Conservation (phyloP, 2,888 invertebrate genomes). For the Catocala fraxini region DNA sequence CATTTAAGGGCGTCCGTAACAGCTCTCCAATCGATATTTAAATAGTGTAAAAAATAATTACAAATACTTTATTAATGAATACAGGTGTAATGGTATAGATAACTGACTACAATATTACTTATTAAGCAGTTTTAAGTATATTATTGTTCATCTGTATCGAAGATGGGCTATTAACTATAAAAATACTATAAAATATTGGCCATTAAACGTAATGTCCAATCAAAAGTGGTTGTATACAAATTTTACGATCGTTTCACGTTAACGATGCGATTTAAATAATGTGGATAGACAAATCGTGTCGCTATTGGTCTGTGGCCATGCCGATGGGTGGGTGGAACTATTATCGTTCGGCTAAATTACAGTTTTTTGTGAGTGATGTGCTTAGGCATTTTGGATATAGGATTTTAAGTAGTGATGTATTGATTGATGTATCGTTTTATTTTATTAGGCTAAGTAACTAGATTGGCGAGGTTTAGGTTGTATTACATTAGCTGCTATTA, state of each 20-base stretch:
- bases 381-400: slow-evolving; percentile 13
- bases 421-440: not conserved
- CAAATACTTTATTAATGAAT: slow-evolving; percentile 28
- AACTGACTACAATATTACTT: slow-evolving; percentile 40
- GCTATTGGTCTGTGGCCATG: slow-evolving; percentile 63
- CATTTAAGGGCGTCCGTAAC: slow-evolving; percentile 20
- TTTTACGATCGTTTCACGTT: slow-evolving; percentile 75
- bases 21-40: slow-evolving; percentile 45
- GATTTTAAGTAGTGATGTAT: slow-evolving; percentile 24
- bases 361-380: slow-evolving; percentile 27
- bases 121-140: slow-evolving; percentile 56
- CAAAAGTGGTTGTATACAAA: slow-evolving; percentile 70
- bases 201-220: slow-evolving; percentile 72
- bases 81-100: slow-evolving; percentile 41
- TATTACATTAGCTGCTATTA: too few relatives aligned
- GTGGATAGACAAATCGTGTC: slow-evolving; percentile 80
- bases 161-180: slow-evolving; percentile 55
- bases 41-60: slow-evolving; percentile 36
- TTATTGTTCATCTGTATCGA: slow-evolving; percentile 43
- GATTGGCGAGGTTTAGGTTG: too few relatives aligned
- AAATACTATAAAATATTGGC: slow-evolving; percentile 60
- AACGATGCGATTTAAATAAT: slow-evolving; percentile 75
- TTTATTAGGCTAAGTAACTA: too few relatives aligned
- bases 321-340: slow-evolving; percentile 43
- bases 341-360: slow-evolving; percentile 30